These are phyloP conservation scores for Drosophila infuscata DNA, from an alignment of 2,888 invertebrate genomes.

Conservation along the genomic window DNA sequence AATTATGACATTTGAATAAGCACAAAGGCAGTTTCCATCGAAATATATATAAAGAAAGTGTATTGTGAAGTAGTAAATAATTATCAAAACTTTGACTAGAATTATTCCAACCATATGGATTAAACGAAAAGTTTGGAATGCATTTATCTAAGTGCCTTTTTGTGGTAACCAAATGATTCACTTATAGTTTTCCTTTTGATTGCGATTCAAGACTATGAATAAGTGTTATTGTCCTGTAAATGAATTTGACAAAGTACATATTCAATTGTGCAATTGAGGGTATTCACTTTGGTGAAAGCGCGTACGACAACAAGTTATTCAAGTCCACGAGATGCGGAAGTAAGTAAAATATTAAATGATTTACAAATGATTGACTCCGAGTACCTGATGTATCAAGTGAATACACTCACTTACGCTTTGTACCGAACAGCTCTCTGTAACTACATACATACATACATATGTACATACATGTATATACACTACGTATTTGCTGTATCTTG, in stretches of 20 bases:
- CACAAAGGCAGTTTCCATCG: not conserved
- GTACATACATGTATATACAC: not conserved
- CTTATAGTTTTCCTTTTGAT: not conserved
- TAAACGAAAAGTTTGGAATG: not conserved
- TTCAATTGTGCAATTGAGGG: not conserved
- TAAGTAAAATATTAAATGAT: not conserved
- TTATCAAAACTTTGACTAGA: not conserved
- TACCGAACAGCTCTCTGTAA: not conserved
- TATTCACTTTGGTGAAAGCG: slow-evolving; percentile 3
- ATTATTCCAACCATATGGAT: not conserved
- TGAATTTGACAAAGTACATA: not conserved
- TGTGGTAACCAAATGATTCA: not conserved
- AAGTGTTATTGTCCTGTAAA: not conserved
- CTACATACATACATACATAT: too few species aligned
- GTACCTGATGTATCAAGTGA: slow-evolving; percentile 12
- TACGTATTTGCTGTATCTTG: slow-evolving; percentile 15
- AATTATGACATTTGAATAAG: not conserved
- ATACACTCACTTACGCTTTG: slow-evolving; percentile 28
- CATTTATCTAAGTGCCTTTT: not conserved
- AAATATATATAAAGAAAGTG: not conserved
- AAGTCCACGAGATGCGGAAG: not conserved
- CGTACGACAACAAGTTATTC: not conserved
- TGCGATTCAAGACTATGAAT: not conserved
- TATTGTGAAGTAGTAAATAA: not conserved
- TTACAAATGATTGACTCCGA: not conserved